Percentiles rank a stretch among this genome's conserved stretches.
These are phyloP conservation scores for Ochotona curzoniae DNA, from an alignment of 2,113 vertebrate species.

Conservation along the genomic window DNA sequence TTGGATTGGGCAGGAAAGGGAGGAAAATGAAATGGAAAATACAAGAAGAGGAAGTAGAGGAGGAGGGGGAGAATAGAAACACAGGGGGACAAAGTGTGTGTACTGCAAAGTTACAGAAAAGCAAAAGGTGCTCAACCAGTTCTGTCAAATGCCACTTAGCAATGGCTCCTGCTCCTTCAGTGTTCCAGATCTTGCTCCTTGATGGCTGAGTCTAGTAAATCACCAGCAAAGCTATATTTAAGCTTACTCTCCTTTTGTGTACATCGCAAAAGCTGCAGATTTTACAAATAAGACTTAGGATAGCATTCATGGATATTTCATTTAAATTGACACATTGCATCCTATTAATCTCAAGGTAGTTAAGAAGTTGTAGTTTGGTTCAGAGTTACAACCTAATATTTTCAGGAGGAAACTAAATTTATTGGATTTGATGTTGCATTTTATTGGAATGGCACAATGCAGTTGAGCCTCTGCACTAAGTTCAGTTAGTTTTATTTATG, in stretches of 20 bases:
- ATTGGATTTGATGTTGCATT: slow-evolving; percentile 57
- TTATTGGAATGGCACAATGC: slow-evolving; percentile 64
- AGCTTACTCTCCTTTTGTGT: slow-evolving; percentile 5
- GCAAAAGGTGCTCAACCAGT: neutral
- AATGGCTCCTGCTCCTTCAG: neutral
- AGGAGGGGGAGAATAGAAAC: neutral
- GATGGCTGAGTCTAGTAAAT: neutral
- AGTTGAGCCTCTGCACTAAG: slow-evolving; percentile 57
- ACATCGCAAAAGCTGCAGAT: slow-evolving; percentile 35
- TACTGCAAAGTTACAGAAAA: neutral
- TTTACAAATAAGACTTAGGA: slow-evolving; percentile 51
- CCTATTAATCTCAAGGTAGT: slow-evolving; percentile 65
- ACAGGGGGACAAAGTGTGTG: neutral
- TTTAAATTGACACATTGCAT: slow-evolving; percentile 58
- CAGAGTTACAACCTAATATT: slow-evolving; percentile 56
- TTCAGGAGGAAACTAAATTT: slow-evolving; percentile 67
- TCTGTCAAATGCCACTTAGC: neutral
- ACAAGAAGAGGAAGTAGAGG: neutral
- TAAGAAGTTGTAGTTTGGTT: slow-evolving; percentile 58
- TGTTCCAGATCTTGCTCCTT: neutral
- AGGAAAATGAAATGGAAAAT: neutral
- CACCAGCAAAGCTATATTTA: slow-evolving; percentile 35
- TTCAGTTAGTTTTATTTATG: slow-evolving; percentile 73
- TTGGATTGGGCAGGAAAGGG: neutral
- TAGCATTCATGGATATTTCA: slow-evolving; percentile 51